Evolutionary conservation across 1,140 invertebrate genomes (phyloP), one percentile per base, ranked within the genome.

Genomic region (Cotesia glomerata): DNA sequence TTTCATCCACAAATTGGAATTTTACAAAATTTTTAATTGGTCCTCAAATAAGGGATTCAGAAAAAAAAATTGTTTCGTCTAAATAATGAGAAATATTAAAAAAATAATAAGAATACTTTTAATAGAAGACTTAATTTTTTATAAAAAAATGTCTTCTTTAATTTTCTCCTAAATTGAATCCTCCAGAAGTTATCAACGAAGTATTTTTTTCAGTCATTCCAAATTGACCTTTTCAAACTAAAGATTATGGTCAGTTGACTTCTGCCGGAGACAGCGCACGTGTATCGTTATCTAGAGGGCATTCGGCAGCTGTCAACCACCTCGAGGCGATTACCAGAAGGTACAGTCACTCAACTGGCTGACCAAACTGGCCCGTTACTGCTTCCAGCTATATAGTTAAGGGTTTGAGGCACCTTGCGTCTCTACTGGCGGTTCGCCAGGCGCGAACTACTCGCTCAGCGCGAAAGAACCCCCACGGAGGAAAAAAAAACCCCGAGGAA

Each of bases 371-470:
- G 82, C 79, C 78, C 78, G 75, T 76, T 75, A 80, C 84, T 82
- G 83, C 82, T 66, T 5, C 39, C 11, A 9, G 39, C 11, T 45
- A 45, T 45, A 45, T 2, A 54, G 26, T 26, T 32, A 56, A 68
- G 52, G 26, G 26, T 26, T 26, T 26, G 1, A 26, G 26, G 26
- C 1, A 26, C 26, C 26, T 34, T 52, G 34, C 35, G 35, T 56
- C 63, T 65, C 5, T 36, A 49, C 65, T 77, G 74, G 72, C 77
- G 62, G 54, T 71, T 70, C 45, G 74, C 75, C 76, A 78, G 76
- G 80, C 78, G 82, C 81, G 78, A 84, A 82, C 82, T 80, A 81
- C 26, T 3, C 76, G 77, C 74, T 84, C 79, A 81, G 80, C 78
- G 71, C 77, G 77, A 79, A 81, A 80, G 81, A 83, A 83, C 7